Evolutionary conservation across 37 sponge, comb jelly and placozoan species (phyloP).

Genomic region (Axinella damicornis): DNA sequence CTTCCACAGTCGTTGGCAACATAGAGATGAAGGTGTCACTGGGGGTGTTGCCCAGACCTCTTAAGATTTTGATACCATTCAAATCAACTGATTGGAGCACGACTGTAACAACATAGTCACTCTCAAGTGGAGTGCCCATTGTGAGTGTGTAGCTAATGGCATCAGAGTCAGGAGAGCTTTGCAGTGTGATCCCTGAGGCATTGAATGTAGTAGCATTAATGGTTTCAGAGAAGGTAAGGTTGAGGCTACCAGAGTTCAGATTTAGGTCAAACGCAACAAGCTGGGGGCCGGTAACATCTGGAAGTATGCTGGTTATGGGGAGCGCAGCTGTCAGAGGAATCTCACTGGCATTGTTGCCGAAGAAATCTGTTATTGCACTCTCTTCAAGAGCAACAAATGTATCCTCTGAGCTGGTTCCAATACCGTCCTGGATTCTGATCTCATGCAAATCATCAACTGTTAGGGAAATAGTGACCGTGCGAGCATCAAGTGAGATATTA

Average conservation of each 20-base stretch:
- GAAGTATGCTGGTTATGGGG: conserved; percentile 21
- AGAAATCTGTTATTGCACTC: conserved; percentile 72
- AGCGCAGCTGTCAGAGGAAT: conserved; percentile 31
- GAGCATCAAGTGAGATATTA: conserved; percentile 49
- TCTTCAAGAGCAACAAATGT: conserved; percentile 64
- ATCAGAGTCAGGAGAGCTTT: conserved; percentile 3
- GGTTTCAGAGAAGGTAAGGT: conserved; percentile 87
- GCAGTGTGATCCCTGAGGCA: conserved; percentile 56
- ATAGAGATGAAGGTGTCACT: conserved; percentile 77
- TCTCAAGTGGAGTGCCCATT: conserved; percentile 7
- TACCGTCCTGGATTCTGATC: conserved; percentile 26
- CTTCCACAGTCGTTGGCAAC: conserved; percentile 29
- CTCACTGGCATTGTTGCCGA: conserved; percentile 50
- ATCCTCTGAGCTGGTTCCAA: conserved; percentile 65
- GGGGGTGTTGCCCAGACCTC: conserved; percentile 43
- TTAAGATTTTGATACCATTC: conserved; percentile 60
- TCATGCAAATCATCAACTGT: conserved; percentile 55
- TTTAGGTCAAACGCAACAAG: conserved; percentile 68
- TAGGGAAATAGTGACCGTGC: conserved; percentile 51
- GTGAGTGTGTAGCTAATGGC: conserved; percentile 59
- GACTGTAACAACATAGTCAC: conserved; percentile 63
- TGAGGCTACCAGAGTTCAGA: conserved; percentile 71
- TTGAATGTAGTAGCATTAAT: conserved; percentile 72
- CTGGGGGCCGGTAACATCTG: conserved; percentile 68
- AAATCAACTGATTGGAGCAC: conserved; percentile 58